These are phyloP conservation scores for Huso huso DNA, from an alignment of 2,797 vertebrate genomes.

Conservation along the genomic window DNA sequence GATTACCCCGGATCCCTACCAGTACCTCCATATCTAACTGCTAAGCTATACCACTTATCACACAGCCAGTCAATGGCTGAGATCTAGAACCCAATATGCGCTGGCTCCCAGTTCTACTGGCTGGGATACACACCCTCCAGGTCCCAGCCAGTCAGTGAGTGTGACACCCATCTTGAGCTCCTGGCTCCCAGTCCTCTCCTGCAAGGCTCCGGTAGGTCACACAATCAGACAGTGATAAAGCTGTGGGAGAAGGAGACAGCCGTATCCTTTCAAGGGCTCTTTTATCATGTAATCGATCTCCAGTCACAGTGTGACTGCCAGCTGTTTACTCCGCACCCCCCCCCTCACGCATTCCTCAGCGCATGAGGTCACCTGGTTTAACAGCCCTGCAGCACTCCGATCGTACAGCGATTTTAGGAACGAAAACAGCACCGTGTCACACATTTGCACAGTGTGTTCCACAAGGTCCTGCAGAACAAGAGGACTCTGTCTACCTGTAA, in stretches of 20 bases:
- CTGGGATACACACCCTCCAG: slow-evolving; percentile 9
- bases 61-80: not conserved
- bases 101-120: slow-evolving; percentile 1
- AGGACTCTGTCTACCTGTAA: too few relatives aligned
- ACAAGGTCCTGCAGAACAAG: too few relatives aligned
- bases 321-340: slow-evolving; percentile 25
- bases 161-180: slow-evolving; percentile 11
- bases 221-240: slow-evolving; percentile 13
- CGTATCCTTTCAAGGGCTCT: not conserved
- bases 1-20: too few relatives aligned
- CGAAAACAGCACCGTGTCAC: not conserved
- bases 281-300: slow-evolving; percentile 1
- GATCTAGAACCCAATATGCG: not conserved
- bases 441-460: not conserved
- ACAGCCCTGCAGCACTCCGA: slow-evolving; percentile 15
- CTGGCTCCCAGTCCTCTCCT: too few relatives aligned
- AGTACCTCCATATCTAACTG: too few relatives aligned
- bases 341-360: slow-evolving; percentile 41
- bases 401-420: slow-evolving; percentile 5
- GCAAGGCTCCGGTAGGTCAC: slow-evolving; percentile 17
- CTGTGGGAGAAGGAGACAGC: not conserved
- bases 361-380: slow-evolving; percentile 40
- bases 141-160: slow-evolving; percentile 6
- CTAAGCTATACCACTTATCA: too few relatives aligned
- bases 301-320: slow-evolving; percentile 1